phyloP scores from a whole-genome alignment of 2,888 invertebrate genomes.

The Stomorhina lunata region DNA sequence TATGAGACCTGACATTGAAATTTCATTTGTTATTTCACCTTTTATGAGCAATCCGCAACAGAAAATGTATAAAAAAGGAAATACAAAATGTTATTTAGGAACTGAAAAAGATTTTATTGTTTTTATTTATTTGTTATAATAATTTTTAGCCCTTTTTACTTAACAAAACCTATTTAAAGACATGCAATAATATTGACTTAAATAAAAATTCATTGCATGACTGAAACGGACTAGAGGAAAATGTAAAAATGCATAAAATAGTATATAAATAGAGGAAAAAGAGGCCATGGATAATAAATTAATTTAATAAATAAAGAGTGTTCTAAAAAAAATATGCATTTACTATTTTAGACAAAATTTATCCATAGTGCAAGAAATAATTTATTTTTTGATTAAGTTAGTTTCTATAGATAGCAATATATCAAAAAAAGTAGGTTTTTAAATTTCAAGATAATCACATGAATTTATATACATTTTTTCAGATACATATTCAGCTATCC shows the following conservation, averaged over 20 bases:
- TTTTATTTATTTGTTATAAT: not conserved
- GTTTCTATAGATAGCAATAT: too few species aligned
- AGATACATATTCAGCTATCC: too few species aligned
- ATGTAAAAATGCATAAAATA: not conserved
- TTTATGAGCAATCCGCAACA: not conserved
- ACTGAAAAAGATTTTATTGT: not conserved
- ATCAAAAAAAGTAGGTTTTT: too few species aligned
- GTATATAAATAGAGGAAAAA: not conserved
- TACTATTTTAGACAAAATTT: not conserved
- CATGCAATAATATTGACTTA: not conserved
- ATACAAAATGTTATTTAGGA: not conserved
- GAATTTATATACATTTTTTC: too few species aligned
- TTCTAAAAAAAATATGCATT: not conserved
- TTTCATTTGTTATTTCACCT: not conserved
- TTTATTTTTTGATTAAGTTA: too few species aligned
- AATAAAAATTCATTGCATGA: conserved; percentile 12
- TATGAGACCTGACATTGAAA: conserved; percentile 36
- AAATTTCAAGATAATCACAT: too few species aligned
- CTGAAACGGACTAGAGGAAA: not conserved
- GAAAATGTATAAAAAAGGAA: not conserved
- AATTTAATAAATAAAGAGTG: not conserved
- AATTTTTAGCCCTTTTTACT: not conserved
- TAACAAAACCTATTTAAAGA: not conserved
- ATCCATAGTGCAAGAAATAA: too few species aligned
- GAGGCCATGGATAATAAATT: not conserved